phyloP scores from a whole-genome alignment of 2,113 vertebrate species.

The Gobius niger region DNA sequence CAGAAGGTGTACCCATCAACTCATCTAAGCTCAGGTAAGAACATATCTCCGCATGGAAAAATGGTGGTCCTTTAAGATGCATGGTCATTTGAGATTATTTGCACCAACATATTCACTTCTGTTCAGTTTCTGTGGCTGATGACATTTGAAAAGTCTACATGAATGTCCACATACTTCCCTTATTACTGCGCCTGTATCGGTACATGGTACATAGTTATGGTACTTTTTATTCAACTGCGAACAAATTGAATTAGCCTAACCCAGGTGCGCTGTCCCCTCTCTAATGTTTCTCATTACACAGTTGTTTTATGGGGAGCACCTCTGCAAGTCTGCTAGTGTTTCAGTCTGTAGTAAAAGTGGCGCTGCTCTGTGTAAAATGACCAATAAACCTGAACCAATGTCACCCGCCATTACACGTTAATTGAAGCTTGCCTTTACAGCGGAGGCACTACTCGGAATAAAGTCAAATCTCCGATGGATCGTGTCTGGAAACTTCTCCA shows the following conservation, averaged over 20 bases:
- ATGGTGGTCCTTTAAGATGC: no score
- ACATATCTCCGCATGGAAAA: no score
- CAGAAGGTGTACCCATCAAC: no score
- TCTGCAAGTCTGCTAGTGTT: neutral
- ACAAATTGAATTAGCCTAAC: neutral
- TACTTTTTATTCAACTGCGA: neutral
- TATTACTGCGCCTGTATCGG: no score
- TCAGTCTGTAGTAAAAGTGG: neutral
- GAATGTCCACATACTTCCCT: no score
- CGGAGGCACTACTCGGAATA: neutral
- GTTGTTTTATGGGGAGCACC: constrained; percentile 3
- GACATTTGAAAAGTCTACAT: no score
- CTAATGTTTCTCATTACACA: constrained; percentile 6
- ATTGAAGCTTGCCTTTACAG: constrained; percentile 2
- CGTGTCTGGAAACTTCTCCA: neutral
- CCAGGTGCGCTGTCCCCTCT: neutral
- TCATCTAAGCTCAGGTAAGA: no score
- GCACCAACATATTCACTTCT: no score
- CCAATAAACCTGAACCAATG: constrained; percentile 7
- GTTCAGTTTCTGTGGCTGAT: no score
- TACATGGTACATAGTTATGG: neutral
- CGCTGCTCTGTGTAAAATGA: constrained; percentile 3
- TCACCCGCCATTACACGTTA: constrained; percentile 24
- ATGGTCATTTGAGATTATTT: no score
- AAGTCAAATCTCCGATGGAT: neutral